Base-by-base conservation (phyloP, 1,140 invertebrate species). In the Dinothrombium tinctorium region DNA sequence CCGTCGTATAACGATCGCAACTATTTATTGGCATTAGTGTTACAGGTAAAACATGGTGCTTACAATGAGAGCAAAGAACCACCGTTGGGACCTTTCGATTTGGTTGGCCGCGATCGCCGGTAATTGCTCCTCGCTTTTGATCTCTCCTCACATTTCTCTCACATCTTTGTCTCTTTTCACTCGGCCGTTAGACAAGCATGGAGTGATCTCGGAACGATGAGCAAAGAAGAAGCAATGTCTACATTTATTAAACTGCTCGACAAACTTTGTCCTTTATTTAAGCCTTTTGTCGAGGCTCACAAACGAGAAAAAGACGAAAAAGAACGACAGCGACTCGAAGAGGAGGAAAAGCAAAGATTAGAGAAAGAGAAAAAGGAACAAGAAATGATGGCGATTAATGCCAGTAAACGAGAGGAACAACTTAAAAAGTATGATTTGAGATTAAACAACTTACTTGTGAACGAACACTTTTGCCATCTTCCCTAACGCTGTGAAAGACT, bases 1-100 rank as follows among this genome's bases (percentile, higher is more conserved):
- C 65, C 92, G 36, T 81, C 78, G 25, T 96, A 94, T 59, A 75
- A 86, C 57, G 83, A 94, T 54, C 82, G 87, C 59, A 58, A 90
- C 15, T 76, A 78, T 55, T 57, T 95, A 43, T 75, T 92, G 9
- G 87, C 86, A 2, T 79, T 81, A 50, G 83, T 76, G 6, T 80
- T 89, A 54, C 87, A 95, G 69, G 77, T 78, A 5, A 67, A 66
- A 7, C 72, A 86, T 62, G 89, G 89, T 5, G 76, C 80, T 45
- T 84, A 75, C 51, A 64, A 71, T 48, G 58, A 68, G 28, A 66
- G 74, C 43, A 76, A 73, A 45, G 70, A 73, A 8, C 73, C 79
- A 26, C 79, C 82, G 25, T 59, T 92, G 25, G 89, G 89, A 26
- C 81, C 90, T 1, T 61, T 95, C 17, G 87, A 95, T 64, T 81